Percentiles rank a stretch among this genome's conserved stretches.
Evolutionary conservation across 1,140 invertebrate genomes (phyloP).

Genomic region (Sminthurides bifidus): DNA sequence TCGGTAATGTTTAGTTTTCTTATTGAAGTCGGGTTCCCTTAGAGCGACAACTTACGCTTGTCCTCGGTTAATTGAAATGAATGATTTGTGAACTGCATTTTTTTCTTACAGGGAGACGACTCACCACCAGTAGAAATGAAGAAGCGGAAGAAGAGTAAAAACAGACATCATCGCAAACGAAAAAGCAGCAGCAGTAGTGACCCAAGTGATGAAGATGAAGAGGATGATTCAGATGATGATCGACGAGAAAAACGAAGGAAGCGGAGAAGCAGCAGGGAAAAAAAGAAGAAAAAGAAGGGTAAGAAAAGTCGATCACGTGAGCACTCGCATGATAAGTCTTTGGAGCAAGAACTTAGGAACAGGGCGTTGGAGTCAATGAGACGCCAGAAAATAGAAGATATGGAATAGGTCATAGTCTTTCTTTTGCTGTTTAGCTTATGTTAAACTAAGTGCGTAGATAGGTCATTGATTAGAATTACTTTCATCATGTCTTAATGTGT

Average conservation of each 20-base stretch:
- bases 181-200: neutral
- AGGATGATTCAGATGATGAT: neutral
- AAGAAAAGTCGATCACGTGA: neutral
- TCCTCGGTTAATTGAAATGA: too few species aligned
- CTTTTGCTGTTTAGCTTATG: too few species aligned
- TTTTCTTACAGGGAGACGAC: neutral
- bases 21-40: too few species aligned
- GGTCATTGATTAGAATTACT: too few species aligned
- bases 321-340: neutral
- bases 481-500: neutral
- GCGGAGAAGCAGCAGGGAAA: neutral
- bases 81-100: too few species aligned
- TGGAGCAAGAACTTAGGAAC: neutral
- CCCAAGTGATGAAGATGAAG: neutral
- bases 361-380: neutral
- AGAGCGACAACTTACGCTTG: neutral
- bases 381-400: neutral
- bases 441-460: too few species aligned
- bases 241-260: neutral
- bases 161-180: neutral
- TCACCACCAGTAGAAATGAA: neutral
- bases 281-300: neutral
- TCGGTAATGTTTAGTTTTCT: too few species aligned
- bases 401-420: neutral
- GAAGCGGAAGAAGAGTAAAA: neutral